These are phyloP conservation scores for Drosophila tani DNA, from an alignment of 1,140 invertebrate species.

Conservation along the genomic window DNA sequence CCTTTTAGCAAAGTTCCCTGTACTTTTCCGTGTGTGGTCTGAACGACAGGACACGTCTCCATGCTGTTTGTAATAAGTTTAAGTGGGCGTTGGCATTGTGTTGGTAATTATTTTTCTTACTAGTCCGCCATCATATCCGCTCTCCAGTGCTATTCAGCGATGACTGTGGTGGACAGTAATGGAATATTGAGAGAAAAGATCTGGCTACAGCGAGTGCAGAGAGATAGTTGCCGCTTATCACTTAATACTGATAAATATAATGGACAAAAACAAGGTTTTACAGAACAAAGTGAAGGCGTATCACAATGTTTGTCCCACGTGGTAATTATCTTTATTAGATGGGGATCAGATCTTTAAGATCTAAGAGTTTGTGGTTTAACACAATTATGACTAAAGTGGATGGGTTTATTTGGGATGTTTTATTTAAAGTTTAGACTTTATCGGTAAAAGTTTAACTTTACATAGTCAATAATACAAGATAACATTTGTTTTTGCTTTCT, in stretches of 20 bases:
- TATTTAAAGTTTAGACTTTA: neutral
- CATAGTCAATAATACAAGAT: neutral
- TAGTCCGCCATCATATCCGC: neutral
- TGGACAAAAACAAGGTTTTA: neutral
- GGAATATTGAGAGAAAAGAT: too few relatives aligned
- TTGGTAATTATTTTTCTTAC: neutral
- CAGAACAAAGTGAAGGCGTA: neutral
- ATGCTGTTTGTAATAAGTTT: neutral
- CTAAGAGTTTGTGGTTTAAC: too few relatives aligned
- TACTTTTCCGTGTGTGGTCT: constrained; percentile 61
- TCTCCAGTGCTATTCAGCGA: neutral
- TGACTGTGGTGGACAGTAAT: neutral
- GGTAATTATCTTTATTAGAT: too few relatives aligned
- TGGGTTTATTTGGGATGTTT: neutral
- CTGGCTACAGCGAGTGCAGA: neutral
- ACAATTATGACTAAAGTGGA: too few relatives aligned
- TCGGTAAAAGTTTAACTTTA: neutral
- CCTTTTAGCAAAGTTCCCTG: constrained; percentile 46
- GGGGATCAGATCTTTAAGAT: too few relatives aligned
- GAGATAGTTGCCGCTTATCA: neutral
- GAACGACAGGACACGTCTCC: constrained; percentile 5
- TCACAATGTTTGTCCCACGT: neutral
- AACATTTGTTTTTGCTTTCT: neutral
- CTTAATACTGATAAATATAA: neutral
- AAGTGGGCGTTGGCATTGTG: too few relatives aligned